phyloP scores from a whole-genome alignment of 2,888 invertebrate genomes.

The Dione vanillae region DNA sequence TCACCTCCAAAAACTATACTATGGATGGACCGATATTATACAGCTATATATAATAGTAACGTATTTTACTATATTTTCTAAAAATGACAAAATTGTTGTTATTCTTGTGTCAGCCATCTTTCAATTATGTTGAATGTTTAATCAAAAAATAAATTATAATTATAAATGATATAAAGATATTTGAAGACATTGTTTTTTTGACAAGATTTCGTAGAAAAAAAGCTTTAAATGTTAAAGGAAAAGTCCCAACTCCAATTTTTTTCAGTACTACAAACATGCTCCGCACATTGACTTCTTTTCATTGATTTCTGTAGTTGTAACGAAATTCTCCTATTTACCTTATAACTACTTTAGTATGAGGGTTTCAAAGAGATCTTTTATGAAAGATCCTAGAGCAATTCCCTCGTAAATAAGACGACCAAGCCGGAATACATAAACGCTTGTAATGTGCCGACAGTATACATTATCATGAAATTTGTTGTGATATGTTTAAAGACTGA shows the following conservation, averaged over 20 bases:
- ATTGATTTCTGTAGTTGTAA: not conserved
- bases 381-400: not conserved
- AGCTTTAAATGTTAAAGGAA: too few species aligned
- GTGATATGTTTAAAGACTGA: not conserved
- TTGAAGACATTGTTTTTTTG: too few species aligned
- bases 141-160: too few species aligned
- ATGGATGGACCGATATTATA: not conserved
- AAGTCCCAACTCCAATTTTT: too few species aligned
- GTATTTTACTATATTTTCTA: not conserved
- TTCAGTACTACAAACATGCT: not conserved
- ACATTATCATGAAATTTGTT: not conserved
- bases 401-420: not conserved
- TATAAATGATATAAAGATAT: too few species aligned
- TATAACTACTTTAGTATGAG: not conserved
- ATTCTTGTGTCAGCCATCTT: too few species aligned
- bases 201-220: too few species aligned
- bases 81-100: not conserved
- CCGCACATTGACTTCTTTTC: not conserved
- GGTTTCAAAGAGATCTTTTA: not conserved
- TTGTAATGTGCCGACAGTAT: not conserved
- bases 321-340: not conserved
- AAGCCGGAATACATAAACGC: not conserved
- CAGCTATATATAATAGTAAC: not conserved
- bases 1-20: not conserved
- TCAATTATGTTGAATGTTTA: too few species aligned